phyloP scores from a whole-genome alignment of 2,888 invertebrate genomes.

The Caenorhabditis sp. region DNA sequence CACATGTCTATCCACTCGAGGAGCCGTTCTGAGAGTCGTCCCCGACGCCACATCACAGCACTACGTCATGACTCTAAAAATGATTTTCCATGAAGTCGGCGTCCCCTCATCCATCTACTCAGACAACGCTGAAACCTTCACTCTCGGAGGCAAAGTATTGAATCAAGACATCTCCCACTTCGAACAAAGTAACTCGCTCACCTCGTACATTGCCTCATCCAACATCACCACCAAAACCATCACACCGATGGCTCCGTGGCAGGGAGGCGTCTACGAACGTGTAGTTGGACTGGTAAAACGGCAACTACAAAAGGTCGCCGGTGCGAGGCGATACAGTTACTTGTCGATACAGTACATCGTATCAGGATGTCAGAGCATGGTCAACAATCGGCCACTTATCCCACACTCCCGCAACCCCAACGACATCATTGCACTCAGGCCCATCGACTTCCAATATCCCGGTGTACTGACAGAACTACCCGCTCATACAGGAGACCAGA shows the following conservation, averaged over 20 bases:
- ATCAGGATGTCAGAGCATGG: not conserved
- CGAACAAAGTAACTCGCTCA: not conserved
- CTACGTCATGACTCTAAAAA: not conserved
- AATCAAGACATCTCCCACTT: not conserved
- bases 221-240: slow-evolving; percentile 79
- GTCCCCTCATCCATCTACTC: not conserved
- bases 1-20: not conserved
- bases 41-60: not conserved
- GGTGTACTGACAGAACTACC: not conserved
- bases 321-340: not conserved
- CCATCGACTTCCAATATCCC: not conserved
- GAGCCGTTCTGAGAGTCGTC: not conserved
- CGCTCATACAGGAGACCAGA: not conserved
- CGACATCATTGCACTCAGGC: not conserved
- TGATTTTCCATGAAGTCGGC: not conserved
- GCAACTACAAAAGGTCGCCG: not conserved
- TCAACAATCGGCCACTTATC: slow-evolving; percentile 6
- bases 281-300: slow-evolving; percentile 78
- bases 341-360: not conserved
- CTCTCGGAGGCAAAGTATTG: not conserved
- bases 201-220: not conserved
- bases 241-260: slow-evolving; percentile 84
- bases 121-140: slow-evolving; percentile 2
- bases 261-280: slow-evolving; percentile 85
- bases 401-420: not conserved